Base-by-base conservation (phyloP, 2,888 invertebrate species). In the Chelonus formosanus region DNA sequence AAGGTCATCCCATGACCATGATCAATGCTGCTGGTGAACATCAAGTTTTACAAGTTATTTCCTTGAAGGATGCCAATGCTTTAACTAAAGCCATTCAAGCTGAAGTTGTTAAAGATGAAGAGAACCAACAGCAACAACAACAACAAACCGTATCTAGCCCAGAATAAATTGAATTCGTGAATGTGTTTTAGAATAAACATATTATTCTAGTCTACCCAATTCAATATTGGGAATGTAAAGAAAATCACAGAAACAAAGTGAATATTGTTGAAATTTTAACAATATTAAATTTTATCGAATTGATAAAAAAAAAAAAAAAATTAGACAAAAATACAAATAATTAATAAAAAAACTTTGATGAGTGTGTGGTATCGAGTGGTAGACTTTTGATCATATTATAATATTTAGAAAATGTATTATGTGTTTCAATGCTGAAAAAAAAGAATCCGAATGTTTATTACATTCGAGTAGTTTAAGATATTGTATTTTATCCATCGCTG, bases 1-100 rank as follows among this genome's bases (percentile, higher is more conserved):
- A 92, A 65, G 91, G 91, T 58, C 91, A 93, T 69, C 93, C 93
- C 80, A 93, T 94, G 88, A 92, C 94, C 88, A 91, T 93, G 79
- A 84, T 84, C 68, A 84, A 84, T 65, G 83, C 89, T 48, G 88
- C 88, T 56, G 90, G 90, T 53, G 92, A 92, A 80, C 90, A 91
- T 52, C 94, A 94, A 85, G 91, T 90, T 70, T 87, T 94, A 78
- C 94, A 94, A 85, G 94, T 95, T 76, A 89, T 95, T 79, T 93
- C 92, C 67, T 87, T 94, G 71, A 94, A 94, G 86, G 94, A 95
- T 84, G 93, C 93, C 71, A 91, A 92, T 69, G 91, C 90, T 69
- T 88, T 94, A 74, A 91, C 91, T 75, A 93, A 94, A 85, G 92
- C 92, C 63, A 92, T 94, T 91, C 91, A 89, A 78, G 86, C 86